Evolutionary conservation across 2,888 invertebrate species (phyloP), one percentile per base, ranked within the genome.

Genomic region (Strigamia transsilvanica): DNA sequence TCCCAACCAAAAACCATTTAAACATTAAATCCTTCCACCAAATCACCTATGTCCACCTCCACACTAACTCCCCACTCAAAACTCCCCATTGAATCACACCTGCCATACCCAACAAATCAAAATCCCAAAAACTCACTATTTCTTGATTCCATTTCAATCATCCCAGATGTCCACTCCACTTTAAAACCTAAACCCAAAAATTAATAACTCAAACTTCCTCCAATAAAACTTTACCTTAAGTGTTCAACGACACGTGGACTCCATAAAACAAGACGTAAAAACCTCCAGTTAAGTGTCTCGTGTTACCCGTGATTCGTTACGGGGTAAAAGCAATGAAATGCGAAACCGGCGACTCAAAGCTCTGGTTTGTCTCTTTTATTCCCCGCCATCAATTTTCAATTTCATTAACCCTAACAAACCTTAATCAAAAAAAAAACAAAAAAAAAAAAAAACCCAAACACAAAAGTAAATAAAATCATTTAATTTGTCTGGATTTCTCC

Each of bases 221-320:
- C 38, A 38, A 38, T 38, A 38, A 38, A 38, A 38, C 6, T 38
- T 38, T 46, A 13, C 46, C 46, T 46, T 46, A 46, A 46, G 46
- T 46, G 15, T n/a, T 46, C 13, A 46, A 4, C 61, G 18, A 0
- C 61, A 66, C 61, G 61, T 66, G 61, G 61, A 66, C 61, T 9
- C 23, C 18, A 21, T 66, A 66, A 66, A 66, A 66, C 46, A 46
- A 27, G n/a, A 46, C 46, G 12, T 46, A 46, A 46, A 46, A 46
- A 0, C n/a, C 46, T 46, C 46, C 10, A n/a, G 46, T 46, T 46
- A 46, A 46, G 46, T 46, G 46, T 46, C 46, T 46, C 18, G 21
- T n/a, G 61, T 18, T 23, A 66, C 46, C 46, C 61, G 61, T 23
- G 61, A 66, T 66, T 66, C 61, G 18, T 66, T 23, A 21, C 21